Conservation (phyloP, 2,888 invertebrate species). For the Gastrophysa polygoni region DNA sequence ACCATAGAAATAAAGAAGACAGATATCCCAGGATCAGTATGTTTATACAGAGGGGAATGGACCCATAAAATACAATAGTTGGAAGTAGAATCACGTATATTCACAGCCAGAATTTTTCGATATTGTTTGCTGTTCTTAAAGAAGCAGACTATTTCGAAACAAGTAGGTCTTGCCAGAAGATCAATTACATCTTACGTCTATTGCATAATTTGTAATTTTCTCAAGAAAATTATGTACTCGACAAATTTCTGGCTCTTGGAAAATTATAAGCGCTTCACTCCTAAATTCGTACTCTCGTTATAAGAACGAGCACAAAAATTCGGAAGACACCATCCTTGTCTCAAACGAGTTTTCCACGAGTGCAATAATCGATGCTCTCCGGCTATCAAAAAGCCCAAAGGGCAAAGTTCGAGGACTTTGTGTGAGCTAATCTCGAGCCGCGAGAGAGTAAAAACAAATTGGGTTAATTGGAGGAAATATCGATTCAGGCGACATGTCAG, state of each 20-base stretch:
- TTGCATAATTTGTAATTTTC: too few relatives aligned
- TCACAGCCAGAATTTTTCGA: neutral
- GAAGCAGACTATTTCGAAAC: too few relatives aligned
- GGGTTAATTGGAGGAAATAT: neutral
- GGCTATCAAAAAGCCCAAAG: neutral
- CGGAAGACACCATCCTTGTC: too few relatives aligned
- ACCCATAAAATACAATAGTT: conserved; percentile 1
- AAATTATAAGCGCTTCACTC: too few relatives aligned
- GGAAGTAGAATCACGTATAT: conserved; percentile 3
- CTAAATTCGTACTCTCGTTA: too few relatives aligned
- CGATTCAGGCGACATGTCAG: conserved; percentile 1
- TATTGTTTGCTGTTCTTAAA: neutral
- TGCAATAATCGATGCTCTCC: neutral
- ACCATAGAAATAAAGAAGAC: neutral
- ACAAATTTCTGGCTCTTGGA: too few relatives aligned
- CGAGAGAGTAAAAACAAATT: neutral
- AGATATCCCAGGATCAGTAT: conserved; percentile 4
- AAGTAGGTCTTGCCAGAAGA: too few relatives aligned
- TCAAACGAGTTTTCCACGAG: neutral
- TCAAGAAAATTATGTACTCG: too few relatives aligned
- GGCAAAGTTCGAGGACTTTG: neutral
- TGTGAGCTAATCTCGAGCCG: neutral
- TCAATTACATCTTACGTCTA: too few relatives aligned
- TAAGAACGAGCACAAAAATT: too few relatives aligned
- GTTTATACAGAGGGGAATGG: conserved; percentile 8